Percentiles rank a stretch among this genome's conserved stretches.
phyloP scores from a whole-genome alignment of 2,113 vertebrate species.

The Numenius arquata region DNA sequence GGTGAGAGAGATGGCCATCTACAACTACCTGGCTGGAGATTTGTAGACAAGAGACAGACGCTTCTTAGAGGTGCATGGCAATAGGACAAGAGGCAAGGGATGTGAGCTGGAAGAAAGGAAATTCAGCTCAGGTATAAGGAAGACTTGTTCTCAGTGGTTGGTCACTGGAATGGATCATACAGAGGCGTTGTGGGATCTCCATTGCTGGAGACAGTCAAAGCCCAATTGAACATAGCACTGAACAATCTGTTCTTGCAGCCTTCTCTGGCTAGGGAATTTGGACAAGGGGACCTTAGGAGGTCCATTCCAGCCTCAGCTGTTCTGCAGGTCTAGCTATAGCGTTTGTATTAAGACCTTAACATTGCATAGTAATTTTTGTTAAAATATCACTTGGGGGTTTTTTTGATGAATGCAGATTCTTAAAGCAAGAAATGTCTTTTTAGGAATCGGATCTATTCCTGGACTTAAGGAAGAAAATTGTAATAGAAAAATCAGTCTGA shows the following conservation, averaged over 20 bases:
- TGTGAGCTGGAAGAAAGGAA: neutral
- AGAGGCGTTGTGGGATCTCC: neutral
- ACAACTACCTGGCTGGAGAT: neutral
- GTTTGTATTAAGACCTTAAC: neutral
- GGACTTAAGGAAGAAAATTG: neutral
- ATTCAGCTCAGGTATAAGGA: neutral
- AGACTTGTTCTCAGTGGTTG: neutral
- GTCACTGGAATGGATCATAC: neutral
- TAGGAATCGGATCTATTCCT: neutral
- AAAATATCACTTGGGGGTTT: neutral
- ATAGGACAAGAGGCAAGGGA: neutral
- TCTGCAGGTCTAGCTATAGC: neutral
- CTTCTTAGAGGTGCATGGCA: neutral
- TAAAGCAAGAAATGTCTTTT: neutral
- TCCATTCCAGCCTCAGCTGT: neutral
- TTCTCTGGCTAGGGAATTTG: neutral
- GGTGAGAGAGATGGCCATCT: neutral
- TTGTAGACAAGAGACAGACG: neutral
- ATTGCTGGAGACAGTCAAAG: neutral
- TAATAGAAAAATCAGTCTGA: neutral
- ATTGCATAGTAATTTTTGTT: neutral
- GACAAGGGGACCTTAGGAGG: neutral
- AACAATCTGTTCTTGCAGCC: neutral
- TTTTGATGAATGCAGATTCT: neutral
- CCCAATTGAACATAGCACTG: accelerated